These are phyloP conservation scores for Cantharis rufa DNA, from an alignment of 2,888 invertebrate species.

Conservation along the genomic window DNA sequence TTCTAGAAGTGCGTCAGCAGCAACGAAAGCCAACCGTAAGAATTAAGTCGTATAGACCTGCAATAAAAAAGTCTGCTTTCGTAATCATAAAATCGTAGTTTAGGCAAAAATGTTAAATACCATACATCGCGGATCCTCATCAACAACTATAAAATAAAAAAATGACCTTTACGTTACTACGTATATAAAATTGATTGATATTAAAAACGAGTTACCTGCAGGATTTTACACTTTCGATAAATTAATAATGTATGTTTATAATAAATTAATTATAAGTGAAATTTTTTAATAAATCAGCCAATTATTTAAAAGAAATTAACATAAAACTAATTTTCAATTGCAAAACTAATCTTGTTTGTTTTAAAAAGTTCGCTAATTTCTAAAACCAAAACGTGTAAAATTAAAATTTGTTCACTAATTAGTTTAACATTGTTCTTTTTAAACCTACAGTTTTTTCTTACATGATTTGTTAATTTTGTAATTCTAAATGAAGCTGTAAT, in stretches of 20 bases:
- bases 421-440: background rate
- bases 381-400: background rate
- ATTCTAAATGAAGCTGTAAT: background rate
- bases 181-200: background rate
- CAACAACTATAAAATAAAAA: background rate
- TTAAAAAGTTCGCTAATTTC: background rate
- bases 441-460: background rate
- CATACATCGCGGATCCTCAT: background rate
- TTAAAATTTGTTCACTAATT: background rate
- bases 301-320: background rate
- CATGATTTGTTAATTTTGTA: background rate
- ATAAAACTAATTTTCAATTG: background rate
- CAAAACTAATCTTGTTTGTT: background rate
- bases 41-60: no score
- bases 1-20: no score
- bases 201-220: background rate
- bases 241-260: background rate
- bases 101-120: background rate
- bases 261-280: background rate
- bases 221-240: background rate
- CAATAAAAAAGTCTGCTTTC: no score
- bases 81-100: no score
- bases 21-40: no score
- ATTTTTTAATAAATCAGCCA: background rate
- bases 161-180: background rate